Percentiles rank a stretch among this genome's conserved stretches.
Evolutionary conservation across 2,797 vertebrate species (phyloP).

Genomic region (Labroides dimidiatus): DNA sequence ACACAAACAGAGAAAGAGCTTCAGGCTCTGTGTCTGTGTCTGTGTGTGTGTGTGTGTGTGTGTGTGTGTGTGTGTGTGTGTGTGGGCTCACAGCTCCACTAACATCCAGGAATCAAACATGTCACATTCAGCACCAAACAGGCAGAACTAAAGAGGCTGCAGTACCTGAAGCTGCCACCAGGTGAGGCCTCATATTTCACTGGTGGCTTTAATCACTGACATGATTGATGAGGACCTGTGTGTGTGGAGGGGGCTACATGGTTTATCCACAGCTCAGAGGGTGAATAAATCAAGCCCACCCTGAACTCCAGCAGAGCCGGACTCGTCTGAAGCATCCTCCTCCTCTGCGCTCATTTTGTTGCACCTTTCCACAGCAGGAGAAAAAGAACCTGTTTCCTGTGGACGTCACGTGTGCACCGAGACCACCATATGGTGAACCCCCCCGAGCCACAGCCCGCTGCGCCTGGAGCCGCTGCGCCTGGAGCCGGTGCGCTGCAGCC

Average conservation of each 20-base stretch:
- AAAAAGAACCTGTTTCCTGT: neutral
- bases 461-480: neutral
- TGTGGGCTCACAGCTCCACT: too few relatives aligned
- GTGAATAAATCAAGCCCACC: neutral
- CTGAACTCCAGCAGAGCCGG: neutral
- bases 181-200: constrained; percentile 1
- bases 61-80: too few relatives aligned
- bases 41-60: too few relatives aligned
- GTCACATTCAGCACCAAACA: too few relatives aligned
- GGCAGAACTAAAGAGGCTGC: neutral
- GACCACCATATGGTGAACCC: constrained; percentile 1
- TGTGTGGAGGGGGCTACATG: neutral
- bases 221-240: constrained; percentile 4
- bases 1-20: too few relatives aligned
- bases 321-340: too few relatives aligned
- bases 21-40: too few relatives aligned
- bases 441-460: neutral
- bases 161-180: constrained; percentile 7
- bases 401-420: neutral
- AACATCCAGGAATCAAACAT: too few relatives aligned
- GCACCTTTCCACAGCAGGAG: too few relatives aligned
- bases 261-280: neutral
- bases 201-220: constrained; percentile 7
- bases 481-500: neutral
- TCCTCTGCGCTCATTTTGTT: too few relatives aligned